These are phyloP conservation scores for Drosophila limbata DNA, from an alignment of 2,888 invertebrate species.

Conservation along the genomic window DNA sequence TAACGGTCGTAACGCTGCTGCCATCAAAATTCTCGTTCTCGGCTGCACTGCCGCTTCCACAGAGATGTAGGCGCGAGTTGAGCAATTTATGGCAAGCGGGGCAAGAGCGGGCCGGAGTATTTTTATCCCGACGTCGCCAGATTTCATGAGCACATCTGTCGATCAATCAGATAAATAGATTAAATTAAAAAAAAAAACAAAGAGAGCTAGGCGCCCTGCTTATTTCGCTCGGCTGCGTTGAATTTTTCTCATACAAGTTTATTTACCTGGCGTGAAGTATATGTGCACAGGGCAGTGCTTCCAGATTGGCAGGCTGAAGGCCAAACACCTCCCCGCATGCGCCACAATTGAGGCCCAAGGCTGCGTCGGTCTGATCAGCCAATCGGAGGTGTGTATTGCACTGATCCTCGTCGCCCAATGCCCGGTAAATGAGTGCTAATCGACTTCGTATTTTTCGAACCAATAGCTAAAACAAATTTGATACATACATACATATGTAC, in stretches of 20 bases:
- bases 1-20: constrained; percentile 47
- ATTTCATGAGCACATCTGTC: constrained; percentile 89
- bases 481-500: background rate
- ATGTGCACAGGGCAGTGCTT: constrained; percentile 94
- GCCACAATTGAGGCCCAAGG: constrained; percentile 92
- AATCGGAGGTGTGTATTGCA: constrained; percentile 90
- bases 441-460: constrained; percentile 92
- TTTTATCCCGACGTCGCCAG: constrained; percentile 87
- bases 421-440: constrained; percentile 92
- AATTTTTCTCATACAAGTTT: too few species aligned
- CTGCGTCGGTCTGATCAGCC: constrained; percentile 88
- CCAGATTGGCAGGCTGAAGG: constrained; percentile 90
- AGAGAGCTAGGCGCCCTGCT: too few species aligned
- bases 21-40: constrained; percentile 56
- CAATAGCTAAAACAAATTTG: constrained; percentile 87
- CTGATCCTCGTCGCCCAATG: constrained; percentile 93
- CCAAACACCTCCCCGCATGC: constrained; percentile 92
- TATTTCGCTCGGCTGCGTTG: too few species aligned
- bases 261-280: constrained; percentile 92
- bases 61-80: constrained; percentile 88
- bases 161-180: too few species aligned
- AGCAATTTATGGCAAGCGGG: constrained; percentile 90
- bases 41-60: constrained; percentile 49
- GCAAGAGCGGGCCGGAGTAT: constrained; percentile 88
- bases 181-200: too few species aligned